These are phyloP conservation scores for Spodoptera frugiperda DNA, from an alignment of 1,140 invertebrate genomes.

Conservation along the genomic window DNA sequence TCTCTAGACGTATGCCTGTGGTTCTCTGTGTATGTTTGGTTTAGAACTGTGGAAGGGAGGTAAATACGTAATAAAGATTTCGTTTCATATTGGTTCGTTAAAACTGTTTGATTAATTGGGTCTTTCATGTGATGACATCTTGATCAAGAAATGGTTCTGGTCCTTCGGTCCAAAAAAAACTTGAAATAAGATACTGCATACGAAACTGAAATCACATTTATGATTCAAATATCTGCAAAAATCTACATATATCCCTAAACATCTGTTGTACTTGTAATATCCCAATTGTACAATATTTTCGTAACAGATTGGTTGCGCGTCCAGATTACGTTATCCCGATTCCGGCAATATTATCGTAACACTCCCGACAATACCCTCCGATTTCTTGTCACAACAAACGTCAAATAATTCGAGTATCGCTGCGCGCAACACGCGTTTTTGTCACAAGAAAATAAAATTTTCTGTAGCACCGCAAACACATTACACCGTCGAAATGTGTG, in stretches of 20 bases:
- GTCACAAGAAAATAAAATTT: constrained; percentile 60
- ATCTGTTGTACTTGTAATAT: background rate
- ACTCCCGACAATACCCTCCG: constrained; percentile 16
- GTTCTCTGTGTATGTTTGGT: background rate
- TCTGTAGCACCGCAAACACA: constrained; percentile 72
- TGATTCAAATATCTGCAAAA: no score
- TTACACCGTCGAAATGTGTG: constrained; percentile 70
- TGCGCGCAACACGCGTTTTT: constrained; percentile 58
- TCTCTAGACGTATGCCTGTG: background rate
- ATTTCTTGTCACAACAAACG: constrained; percentile 46
- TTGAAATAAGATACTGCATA: no score
- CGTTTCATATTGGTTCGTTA: no score
- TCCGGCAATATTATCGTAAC: constrained; percentile 27
- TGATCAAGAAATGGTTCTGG: no score
- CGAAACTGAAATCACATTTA: no score
- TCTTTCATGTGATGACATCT: no score
- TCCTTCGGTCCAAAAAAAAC: no score
- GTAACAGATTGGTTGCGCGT: background rate
- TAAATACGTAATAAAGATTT: no score
- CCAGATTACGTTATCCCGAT: constrained; percentile 36
- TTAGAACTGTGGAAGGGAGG: no score
- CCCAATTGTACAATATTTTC: constrained; percentile 10
- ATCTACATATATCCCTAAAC: no score
- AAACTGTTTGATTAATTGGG: no score
- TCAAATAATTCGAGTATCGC: constrained; percentile 47